Base-by-base conservation (phyloP, 2,888 invertebrate species). In the Pristionchus entomophagus region DNA sequence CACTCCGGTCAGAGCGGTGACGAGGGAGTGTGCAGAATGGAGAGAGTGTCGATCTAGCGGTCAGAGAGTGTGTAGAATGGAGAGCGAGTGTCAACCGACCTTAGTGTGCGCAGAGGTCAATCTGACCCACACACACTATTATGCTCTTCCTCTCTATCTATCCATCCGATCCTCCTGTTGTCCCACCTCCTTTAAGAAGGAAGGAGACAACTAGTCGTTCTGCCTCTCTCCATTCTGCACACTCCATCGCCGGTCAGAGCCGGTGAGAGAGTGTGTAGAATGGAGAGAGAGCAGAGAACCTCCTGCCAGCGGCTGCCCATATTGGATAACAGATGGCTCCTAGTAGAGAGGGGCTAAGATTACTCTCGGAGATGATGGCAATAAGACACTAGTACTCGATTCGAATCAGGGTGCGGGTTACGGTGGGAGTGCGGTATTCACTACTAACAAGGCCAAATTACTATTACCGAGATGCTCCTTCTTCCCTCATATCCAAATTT, bases 71-170 rank as follows among this genome's bases (percentile, higher is more conserved):
- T n/a, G n/a, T n/a, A n/a, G n/a, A n/a, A n/a, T n/a, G n/a, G n/a
- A n/a, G n/a, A 5, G 32, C n/a, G 29, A 14, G 35, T 65, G 32
- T 12, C 45, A 45, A 45, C 45, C 45, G 45, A 6, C 41, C 38
- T 38, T 19, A 17, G 78, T 78, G 41, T 78, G 78, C 38, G 14
- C 49, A 78, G 49, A 78, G 78, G 78, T 78, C 78, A 78, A 49
- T 78, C 32, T 78, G 45, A 29, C 49, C 45, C 29, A 26, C 49
- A 26, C 45, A n/a, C 65, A 35, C 38, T 69, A 41, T 69, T 69
- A 69, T 69, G 69, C 69, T 69, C 69, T 69, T 41, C 38, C 69
- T 69, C 32, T 32, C 69, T 22, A 8, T n/a, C 59, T 38, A 22
- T n/a, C 69, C 69, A n/a, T n/a, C 69, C 69, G 26, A 4, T 38